A percentile compares a stretch with the other conserved stretches of the same genome.
Conservation (phyloP, 1,140 invertebrate species). For the Pseudomyrmex gracilis region DNA sequence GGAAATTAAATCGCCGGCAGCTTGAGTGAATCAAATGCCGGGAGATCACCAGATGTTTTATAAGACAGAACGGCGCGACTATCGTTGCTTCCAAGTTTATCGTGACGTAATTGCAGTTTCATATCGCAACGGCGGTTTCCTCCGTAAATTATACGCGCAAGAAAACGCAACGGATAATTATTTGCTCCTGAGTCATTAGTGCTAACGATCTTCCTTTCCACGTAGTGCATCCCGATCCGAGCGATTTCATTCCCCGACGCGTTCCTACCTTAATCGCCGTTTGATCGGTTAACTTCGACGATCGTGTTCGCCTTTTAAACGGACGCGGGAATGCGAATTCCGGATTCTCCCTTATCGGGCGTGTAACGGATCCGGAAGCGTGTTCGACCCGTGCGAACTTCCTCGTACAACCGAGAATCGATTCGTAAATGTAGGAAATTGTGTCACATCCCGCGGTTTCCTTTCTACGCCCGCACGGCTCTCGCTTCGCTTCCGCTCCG, state of each 20-base stretch:
- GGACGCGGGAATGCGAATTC: neutral
- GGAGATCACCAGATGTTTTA: conserved; percentile 17
- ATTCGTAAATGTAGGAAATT: conserved; percentile 41
- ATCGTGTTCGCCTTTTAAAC: conserved; percentile 28
- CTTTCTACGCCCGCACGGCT: neutral
- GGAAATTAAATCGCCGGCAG: neutral
- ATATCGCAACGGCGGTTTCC: conserved; percentile 24
- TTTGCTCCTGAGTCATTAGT: conserved; percentile 57
- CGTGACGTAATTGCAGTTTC: conserved; percentile 55
- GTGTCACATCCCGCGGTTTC: conserved; percentile 29
- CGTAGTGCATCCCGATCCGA: conserved; percentile 13
- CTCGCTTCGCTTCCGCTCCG: conserved; percentile 21
- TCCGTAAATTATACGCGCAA: conserved; percentile 48
- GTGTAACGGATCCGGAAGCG: neutral
- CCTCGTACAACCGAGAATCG: conserved; percentile 7
- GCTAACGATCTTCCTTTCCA: conserved; percentile 50
- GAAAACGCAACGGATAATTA: conserved; percentile 60
- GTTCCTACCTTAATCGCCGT: conserved; percentile 31
- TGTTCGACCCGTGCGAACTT: conserved; percentile 10
- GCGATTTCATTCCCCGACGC: conserved; percentile 20
- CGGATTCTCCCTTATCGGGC: neutral
- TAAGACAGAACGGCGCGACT: neutral
- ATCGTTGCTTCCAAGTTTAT: conserved; percentile 17
- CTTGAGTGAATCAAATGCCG: conserved; percentile 5
- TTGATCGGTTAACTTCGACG: conserved; percentile 32